Percentiles rank a stretch among this genome's conserved stretches.
Evolutionary conservation across 2,888 invertebrate genomes (phyloP).

Genomic region (Eutolmus rufibarbis): DNA sequence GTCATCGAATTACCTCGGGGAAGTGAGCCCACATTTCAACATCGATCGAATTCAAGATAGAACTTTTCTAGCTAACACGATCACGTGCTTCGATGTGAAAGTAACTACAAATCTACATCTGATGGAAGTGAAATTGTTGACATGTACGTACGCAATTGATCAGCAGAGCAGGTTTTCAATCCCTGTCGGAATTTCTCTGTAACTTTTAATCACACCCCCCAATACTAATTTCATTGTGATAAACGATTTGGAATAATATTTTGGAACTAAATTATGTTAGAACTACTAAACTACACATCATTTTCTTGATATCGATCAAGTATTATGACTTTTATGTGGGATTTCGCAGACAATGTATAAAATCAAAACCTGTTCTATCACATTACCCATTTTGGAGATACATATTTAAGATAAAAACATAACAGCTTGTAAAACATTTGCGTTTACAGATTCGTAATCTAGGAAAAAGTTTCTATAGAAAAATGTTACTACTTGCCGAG

Average conservation of each 20-base stretch:
- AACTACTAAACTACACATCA: too few relatives aligned
- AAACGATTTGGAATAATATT: neutral
- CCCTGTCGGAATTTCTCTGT: neutral
- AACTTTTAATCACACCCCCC: neutral
- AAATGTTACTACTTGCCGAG: too few relatives aligned
- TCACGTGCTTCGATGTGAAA: neutral
- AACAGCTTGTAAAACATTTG: neutral
- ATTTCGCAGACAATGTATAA: too few relatives aligned
- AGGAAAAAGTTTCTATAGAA: neutral
- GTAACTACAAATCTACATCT: neutral
- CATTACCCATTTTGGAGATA: too few relatives aligned
- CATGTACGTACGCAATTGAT: neutral
- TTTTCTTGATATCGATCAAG: too few relatives aligned
- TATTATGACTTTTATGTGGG: too few relatives aligned
- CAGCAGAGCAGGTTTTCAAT: neutral
- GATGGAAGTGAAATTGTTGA: neutral
- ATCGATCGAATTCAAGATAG: constrained; percentile 4
- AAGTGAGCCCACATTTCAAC: constrained; percentile 17
- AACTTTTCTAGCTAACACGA: neutral
- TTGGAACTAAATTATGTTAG: neutral
- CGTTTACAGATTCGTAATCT: neutral
- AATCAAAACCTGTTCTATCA: too few relatives aligned
- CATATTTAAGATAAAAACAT: too few relatives aligned
- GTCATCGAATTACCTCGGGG: neutral
- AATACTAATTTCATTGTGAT: neutral